A percentile compares a stretch with the other conserved stretches of the same genome.
phyloP scores from a whole-genome alignment of 2,113 vertebrate genomes.

The Daubentonia madagascariensis region DNA sequence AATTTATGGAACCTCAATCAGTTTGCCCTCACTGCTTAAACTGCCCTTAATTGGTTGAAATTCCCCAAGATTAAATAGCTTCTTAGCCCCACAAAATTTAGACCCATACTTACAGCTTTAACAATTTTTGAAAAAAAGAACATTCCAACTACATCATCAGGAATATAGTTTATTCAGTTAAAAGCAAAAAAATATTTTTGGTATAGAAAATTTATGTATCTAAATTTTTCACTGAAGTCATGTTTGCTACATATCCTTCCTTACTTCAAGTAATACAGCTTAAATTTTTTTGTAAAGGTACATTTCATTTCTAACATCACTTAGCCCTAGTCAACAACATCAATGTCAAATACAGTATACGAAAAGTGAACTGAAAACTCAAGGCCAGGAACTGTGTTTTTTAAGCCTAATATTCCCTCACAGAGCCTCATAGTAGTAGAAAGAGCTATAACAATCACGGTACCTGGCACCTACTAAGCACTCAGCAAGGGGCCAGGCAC shows the following conservation, averaged over 20 bases:
- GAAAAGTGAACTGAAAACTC: background rate
- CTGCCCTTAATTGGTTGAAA: background rate
- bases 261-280: background rate
- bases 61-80: constrained; percentile 10
- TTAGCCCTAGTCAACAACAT: background rate
- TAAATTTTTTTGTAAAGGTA: background rate
- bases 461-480: background rate
- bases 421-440: background rate
- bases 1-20: background rate
- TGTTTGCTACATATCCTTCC: background rate
- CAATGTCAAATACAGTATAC: background rate
- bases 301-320: background rate
- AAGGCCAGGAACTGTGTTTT: background rate
- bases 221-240: background rate
- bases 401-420: background rate
- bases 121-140: background rate
- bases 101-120: background rate
- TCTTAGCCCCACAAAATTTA: background rate
- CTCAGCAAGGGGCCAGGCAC: background rate
- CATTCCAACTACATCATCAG: background rate
- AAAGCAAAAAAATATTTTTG: background rate
- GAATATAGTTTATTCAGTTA: background rate
- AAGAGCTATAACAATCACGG: background rate
- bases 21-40: background rate
- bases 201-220: background rate